Percentiles rank a stretch among this genome's conserved stretches.
phyloP scores from a whole-genome alignment of 1,140 invertebrate species.

The Campodea augens region DNA sequence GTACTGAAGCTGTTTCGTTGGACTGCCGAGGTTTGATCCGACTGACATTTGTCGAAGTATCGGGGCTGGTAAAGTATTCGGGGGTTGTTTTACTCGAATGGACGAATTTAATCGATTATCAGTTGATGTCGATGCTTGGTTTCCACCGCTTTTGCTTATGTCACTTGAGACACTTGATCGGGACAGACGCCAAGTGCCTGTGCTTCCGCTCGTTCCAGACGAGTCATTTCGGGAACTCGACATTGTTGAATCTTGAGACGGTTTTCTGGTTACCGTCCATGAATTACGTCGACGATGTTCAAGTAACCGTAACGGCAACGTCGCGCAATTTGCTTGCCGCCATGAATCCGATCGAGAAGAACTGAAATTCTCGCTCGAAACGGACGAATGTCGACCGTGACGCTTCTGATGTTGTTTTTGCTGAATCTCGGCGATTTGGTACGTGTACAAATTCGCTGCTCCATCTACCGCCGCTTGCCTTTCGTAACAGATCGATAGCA shows the following conservation, averaged over 20 bases:
- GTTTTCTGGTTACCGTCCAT: constrained; percentile 71
- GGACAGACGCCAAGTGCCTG: constrained; percentile 63
- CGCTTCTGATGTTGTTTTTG: constrained; percentile 33
- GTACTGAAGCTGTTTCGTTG: constrained; percentile 6
- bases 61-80: background rate
- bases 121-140: background rate
- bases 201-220: constrained; percentile 65
- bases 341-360: constrained; percentile 66
- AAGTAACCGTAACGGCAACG: constrained; percentile 46
- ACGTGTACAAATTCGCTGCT: constrained; percentile 39
- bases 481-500: background rate
- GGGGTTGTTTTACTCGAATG: too few relatives aligned
- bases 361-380: constrained; percentile 74
- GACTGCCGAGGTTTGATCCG: background rate
- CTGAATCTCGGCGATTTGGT: constrained; percentile 58
- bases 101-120: too few relatives aligned
- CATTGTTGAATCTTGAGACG: constrained; percentile 72
- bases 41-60: background rate
- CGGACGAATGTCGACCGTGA: constrained; percentile 53
- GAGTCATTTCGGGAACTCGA: constrained; percentile 63
- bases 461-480: background rate
- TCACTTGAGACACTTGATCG: constrained; percentile 42
- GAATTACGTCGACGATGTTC: constrained; percentile 58
- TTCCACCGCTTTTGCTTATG: background rate
- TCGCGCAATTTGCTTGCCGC: constrained; percentile 50